These are phyloP conservation scores for Muscidifurax raptorellus DNA, from an alignment of 1,140 invertebrate species.

Conservation along the genomic window DNA sequence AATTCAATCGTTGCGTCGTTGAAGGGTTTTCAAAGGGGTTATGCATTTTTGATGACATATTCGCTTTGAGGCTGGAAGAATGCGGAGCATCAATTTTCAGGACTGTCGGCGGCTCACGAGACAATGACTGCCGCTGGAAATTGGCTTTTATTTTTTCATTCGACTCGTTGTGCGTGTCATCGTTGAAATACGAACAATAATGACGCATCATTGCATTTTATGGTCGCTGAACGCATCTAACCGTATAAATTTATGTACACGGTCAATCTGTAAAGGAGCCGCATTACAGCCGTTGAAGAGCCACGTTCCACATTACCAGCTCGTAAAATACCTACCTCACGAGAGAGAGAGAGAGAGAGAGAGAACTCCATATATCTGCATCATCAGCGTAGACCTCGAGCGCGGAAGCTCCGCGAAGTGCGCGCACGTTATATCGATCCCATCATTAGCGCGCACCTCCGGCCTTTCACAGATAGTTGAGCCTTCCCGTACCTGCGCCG, in stretches of 20 bases:
- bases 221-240: too few species aligned
- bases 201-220: too few species aligned
- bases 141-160: neutral
- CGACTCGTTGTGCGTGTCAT: too few species aligned
- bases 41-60: neutral
- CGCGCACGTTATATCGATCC: conserved; percentile 7
- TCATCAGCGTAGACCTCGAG: neutral
- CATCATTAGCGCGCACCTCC: conserved; percentile 18
- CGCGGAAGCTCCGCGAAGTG: neutral
- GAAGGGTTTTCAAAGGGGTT: neutral
- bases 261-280: too few species aligned
- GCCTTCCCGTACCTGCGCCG: neutral
- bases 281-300: too few species aligned
- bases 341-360: neutral
- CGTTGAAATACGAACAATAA: too few species aligned
- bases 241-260: too few species aligned
- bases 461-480: neutral
- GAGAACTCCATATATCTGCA: neutral
- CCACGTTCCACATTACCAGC: too few species aligned
- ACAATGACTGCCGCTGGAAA: neutral
- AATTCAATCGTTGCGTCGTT: neutral
- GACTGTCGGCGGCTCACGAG: neutral
- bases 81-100: neutral
- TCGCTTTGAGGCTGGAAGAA: neutral
- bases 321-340: neutral